A percentile compares a stretch with the other conserved stretches of the same genome.
phyloP scores from a whole-genome alignment of 2,113 vertebrate species.

The Stomatorhinus ivindoensis region DNA sequence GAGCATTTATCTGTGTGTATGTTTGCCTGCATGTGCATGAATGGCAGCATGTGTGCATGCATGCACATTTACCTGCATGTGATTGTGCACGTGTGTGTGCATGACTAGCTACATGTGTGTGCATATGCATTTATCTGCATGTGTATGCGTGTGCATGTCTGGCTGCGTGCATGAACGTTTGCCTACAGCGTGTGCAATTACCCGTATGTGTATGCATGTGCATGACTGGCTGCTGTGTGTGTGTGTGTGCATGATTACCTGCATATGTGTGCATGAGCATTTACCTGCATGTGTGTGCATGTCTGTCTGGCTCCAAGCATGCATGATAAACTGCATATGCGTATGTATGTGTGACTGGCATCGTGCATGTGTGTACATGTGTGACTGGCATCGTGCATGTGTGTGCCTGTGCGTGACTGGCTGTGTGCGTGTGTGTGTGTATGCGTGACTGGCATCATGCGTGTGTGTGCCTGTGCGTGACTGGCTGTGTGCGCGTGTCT shows the following conservation, averaged over 20 bases:
- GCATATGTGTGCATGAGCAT: neutral
- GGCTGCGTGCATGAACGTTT: neutral
- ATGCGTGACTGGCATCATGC: neutral
- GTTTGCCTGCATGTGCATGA: neutral
- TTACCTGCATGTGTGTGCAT: neutral
- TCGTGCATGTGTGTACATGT: neutral
- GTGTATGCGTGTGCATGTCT: neutral
- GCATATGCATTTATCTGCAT: neutral
- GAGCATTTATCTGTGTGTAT: neutral
- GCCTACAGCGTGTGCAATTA: neutral
- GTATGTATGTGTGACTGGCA: neutral
- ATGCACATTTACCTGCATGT: neutral
- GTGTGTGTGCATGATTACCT: neutral
- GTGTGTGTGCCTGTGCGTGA: neutral
- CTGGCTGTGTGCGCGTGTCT: neutral
- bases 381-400: neutral
- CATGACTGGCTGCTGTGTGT: neutral
- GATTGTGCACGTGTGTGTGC: neutral
- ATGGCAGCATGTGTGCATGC: neutral
- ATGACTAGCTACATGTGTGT: too few relatives aligned
- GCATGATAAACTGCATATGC: neutral
- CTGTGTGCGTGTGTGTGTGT: neutral
- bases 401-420: neutral
- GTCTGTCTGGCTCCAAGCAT: neutral
- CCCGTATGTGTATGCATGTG: neutral